These are phyloP conservation scores for Lepidocyrtoides sp. DNA, from an alignment of 2,888 invertebrate species.

Conservation along the genomic window DNA sequence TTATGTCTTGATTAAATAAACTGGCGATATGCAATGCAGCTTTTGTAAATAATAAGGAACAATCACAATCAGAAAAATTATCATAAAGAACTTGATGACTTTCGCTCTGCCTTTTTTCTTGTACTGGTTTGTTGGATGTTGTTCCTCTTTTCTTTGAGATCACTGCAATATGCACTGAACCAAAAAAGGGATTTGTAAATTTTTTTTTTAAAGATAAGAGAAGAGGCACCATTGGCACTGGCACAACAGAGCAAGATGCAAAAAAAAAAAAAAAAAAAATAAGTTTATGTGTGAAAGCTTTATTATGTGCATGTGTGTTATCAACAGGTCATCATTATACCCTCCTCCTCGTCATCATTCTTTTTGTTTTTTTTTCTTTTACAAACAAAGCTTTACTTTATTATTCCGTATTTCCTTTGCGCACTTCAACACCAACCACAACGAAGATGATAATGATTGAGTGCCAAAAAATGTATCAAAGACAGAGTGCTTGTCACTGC, in stretches of 20 bases:
- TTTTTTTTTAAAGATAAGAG: too few relatives aligned
- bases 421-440: constrained; percentile 23
- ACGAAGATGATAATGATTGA: constrained; percentile 7
- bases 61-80: constrained; percentile 34
- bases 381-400: constrained; percentile 3
- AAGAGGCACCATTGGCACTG: too few relatives aligned
- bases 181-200: background rate
- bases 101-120: too few relatives aligned
- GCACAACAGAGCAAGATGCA: background rate
- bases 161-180: background rate
- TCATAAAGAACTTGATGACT: background rate
- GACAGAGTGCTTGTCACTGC: background rate
- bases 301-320: constrained; percentile 1
- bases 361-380: too few relatives aligned
- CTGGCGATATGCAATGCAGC: background rate
- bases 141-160: background rate
- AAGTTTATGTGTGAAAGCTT: constrained; percentile 36
- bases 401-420: background rate
- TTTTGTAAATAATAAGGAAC: background rate
- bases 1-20: constrained; percentile 10
- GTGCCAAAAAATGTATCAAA: constrained; percentile 33
- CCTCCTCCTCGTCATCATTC: background rate
- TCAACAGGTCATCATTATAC: constrained; percentile 49
- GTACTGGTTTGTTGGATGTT: background rate
- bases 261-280: background rate